These are phyloP conservation scores for Eudemis profundana DNA, from an alignment of 2,888 invertebrate genomes.

Conservation along the genomic window DNA sequence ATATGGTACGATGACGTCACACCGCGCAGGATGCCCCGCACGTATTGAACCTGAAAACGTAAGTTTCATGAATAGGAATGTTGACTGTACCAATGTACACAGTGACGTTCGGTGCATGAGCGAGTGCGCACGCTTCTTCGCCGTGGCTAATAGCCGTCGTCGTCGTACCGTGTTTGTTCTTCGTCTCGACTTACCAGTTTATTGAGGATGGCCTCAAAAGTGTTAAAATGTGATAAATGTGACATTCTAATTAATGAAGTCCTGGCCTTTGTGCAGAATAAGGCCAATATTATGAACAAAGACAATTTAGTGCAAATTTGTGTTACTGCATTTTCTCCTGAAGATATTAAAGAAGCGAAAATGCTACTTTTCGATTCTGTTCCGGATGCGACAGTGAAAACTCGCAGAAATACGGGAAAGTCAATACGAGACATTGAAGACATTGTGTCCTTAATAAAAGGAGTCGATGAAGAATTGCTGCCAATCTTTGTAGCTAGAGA, in stretches of 20 bases:
- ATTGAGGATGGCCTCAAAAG: constrained; percentile 1
- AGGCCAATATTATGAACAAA: background rate
- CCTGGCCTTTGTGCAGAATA: constrained; percentile 4
- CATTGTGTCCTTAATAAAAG: background rate
- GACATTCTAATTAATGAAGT: background rate
- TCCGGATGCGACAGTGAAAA: background rate
- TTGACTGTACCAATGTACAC: background rate
- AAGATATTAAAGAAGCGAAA: constrained; percentile 2
- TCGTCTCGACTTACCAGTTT: background rate
- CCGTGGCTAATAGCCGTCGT: too few relatives aligned
- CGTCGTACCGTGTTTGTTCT: too few relatives aligned
- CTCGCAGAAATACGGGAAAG: constrained; percentile 1
- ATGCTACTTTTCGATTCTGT: background rate
- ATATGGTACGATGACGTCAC: constrained; percentile 49
- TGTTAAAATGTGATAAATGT: constrained; percentile 4
- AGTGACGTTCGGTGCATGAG: too few relatives aligned
- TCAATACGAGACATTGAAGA: background rate
- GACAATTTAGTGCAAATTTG: constrained; percentile 3
- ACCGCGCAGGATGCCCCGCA: constrained; percentile 51
- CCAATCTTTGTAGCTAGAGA: background rate
- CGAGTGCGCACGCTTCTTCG: too few relatives aligned
- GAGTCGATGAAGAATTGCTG: background rate
- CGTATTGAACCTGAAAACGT: constrained; percentile 50
- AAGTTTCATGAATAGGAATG: background rate
- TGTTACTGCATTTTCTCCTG: background rate